phyloP scores from a whole-genome alignment of 2,113 vertebrate genomes.

The Heliornis fulica region DNA sequence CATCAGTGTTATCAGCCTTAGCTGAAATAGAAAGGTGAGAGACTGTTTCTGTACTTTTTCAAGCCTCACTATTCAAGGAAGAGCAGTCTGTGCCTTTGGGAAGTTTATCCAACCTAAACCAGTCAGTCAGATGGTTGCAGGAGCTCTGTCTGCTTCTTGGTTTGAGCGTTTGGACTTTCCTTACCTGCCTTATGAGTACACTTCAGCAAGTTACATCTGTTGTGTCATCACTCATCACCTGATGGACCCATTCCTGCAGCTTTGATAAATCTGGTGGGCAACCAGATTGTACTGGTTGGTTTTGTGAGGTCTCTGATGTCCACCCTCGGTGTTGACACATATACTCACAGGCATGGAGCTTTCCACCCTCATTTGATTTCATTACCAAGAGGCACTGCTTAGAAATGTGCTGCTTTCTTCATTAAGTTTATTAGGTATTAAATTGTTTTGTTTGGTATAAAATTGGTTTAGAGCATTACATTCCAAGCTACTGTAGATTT shows the following conservation, averaged over 20 bases:
- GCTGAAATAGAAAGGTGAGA: background rate
- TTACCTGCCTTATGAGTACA: background rate
- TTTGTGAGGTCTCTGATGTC: background rate
- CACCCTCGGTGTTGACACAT: background rate
- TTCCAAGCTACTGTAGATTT: conserved; percentile 3
- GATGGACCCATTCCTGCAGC: background rate
- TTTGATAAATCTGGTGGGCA: background rate
- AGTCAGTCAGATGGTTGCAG: background rate
- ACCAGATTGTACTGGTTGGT: background rate
- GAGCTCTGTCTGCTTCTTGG: background rate
- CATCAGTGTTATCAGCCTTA: background rate
- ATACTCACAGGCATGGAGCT: background rate
- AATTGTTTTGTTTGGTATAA: conserved; percentile 17
- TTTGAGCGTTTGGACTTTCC: background rate
- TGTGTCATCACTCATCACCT: background rate
- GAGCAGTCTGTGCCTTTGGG: background rate
- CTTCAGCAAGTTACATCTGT: fast-evolving
- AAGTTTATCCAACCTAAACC: background rate
- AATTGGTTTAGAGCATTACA: conserved; percentile 1
- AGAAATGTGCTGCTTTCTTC: background rate
- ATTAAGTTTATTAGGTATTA: conserved; percentile 35
- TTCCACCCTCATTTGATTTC: background rate
- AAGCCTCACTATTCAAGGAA: background rate
- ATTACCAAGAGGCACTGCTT: background rate
- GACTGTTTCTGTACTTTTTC: background rate